Conservation (phyloP, 2,113 vertebrate genomes). For the Oryzias melastigma region DNA sequence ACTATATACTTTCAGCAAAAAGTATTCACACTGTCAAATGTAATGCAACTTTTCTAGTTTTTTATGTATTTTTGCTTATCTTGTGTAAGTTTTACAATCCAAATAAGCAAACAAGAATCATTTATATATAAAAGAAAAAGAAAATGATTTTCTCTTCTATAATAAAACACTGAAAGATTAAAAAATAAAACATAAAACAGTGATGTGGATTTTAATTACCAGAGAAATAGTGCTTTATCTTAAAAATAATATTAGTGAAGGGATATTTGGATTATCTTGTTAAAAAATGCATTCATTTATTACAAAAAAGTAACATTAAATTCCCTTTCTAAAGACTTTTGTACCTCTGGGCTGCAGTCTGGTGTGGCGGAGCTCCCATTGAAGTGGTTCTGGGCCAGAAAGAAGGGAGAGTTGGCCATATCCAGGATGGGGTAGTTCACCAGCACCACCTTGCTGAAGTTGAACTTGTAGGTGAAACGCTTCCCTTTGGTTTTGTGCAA, state of each 20-base stretch:
- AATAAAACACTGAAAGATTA: slow-evolving; percentile 39
- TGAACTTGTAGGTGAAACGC: slow-evolving; percentile 95
- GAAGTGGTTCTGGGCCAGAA: slow-evolving; percentile 86
- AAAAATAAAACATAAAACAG: slow-evolving; percentile 27
- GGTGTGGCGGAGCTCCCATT: slow-evolving; percentile 74
- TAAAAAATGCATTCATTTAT: background rate
- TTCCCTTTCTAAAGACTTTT: background rate
- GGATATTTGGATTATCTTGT: background rate
- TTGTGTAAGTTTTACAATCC: slow-evolving; percentile 38
- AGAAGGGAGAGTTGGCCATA: slow-evolving; percentile 84
- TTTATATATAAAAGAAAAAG: slow-evolving; percentile 57
- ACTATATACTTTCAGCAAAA: too few species aligned
- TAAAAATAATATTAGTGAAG: slow-evolving; percentile 36
- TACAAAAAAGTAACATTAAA: background rate
- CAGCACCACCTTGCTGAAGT: slow-evolving; percentile 92
- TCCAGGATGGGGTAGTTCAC: slow-evolving; percentile 91
- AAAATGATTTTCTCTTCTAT: slow-evolving; percentile 24
- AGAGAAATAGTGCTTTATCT: slow-evolving; percentile 41
- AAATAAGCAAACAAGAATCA: slow-evolving; percentile 51
- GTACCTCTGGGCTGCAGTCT: slow-evolving; percentile 87
- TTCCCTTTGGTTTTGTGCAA: slow-evolving; percentile 95
- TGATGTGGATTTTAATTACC: slow-evolving; percentile 46
- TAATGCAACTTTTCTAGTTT: background rate
- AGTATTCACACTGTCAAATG: too few species aligned
- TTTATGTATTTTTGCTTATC: slow-evolving; percentile 23